Conservation (phyloP, 1,140 invertebrate species). For the Tribolium madens region DNA sequence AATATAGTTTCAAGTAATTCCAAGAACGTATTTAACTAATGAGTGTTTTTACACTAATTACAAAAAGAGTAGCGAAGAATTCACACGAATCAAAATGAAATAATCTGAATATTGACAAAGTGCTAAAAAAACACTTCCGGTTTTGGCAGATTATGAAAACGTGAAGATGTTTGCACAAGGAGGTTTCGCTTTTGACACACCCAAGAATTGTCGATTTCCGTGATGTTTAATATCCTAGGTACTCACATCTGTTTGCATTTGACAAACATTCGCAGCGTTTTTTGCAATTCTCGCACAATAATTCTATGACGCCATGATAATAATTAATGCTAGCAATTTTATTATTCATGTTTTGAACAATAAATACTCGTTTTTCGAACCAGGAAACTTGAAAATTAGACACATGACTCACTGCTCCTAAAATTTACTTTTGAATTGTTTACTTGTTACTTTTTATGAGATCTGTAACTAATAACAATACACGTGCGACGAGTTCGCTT, state of each 20-base stretch:
- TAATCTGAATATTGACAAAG: background rate
- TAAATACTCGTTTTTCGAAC: background rate
- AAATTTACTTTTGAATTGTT: background rate
- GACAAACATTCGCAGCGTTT: conserved; percentile 14
- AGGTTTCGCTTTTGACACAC: background rate
- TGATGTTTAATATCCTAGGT: background rate
- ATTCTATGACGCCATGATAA: conserved; percentile 1
- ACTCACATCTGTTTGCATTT: conserved; percentile 10
- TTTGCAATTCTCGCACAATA: conserved; percentile 12
- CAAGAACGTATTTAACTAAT: conserved; percentile 5
- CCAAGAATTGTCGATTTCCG: conserved; percentile 13
- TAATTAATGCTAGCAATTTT: conserved; percentile 21
- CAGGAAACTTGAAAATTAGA: background rate
- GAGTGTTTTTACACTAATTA: background rate
- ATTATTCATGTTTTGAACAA: conserved; percentile 25
- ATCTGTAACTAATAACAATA: background rate
- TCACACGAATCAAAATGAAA: background rate
- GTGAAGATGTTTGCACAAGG: background rate
- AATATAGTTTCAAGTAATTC: conserved; percentile 18
- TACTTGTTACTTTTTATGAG: background rate
- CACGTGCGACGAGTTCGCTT: conserved; percentile 4
- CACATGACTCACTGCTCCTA: background rate
- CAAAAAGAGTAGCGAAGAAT: background rate
- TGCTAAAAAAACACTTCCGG: conserved; percentile 12
- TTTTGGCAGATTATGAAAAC: background rate